Evolutionary conservation across 2,113 vertebrate species (phyloP).

Genomic region (Ranitomeya variabilis): DNA sequence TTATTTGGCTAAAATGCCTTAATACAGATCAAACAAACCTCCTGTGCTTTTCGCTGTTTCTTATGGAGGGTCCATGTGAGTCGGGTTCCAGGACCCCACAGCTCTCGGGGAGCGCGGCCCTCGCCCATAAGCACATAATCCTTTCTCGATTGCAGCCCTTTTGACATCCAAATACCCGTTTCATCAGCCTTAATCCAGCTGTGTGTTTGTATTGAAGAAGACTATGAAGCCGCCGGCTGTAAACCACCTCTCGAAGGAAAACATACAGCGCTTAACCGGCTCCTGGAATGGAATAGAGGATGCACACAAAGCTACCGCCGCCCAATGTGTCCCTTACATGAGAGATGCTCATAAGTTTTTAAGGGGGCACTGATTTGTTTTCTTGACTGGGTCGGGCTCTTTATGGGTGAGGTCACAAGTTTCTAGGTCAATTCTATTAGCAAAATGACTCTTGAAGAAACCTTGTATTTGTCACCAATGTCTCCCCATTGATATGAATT

Average conservation of each 20-base stretch:
- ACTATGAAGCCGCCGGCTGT: constrained; percentile 79
- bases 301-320: constrained; percentile 39
- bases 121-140: constrained; percentile 67
- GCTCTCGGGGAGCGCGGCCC: constrained; percentile 69
- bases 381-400: too few relatives aligned
- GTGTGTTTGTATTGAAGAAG: constrained; percentile 81
- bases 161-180: constrained; percentile 72
- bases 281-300: constrained; percentile 46
- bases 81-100: constrained; percentile 57
- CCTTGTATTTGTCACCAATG: too few relatives aligned
- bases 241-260: constrained; percentile 72
- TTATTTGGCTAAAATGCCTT: constrained; percentile 63
- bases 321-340: neutral
- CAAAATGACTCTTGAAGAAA: too few relatives aligned
- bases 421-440: too few relatives aligned
- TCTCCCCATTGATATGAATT: too few relatives aligned
- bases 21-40: constrained; percentile 67
- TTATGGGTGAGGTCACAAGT: too few relatives aligned
- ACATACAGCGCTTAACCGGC: constrained; percentile 62
- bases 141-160: constrained; percentile 64
- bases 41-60: constrained; percentile 67
- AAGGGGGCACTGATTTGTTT: too few relatives aligned
- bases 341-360: neutral
- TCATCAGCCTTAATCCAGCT: constrained; percentile 74
- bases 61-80: constrained; percentile 64